Percentiles rank a stretch among this genome's conserved stretches.
Evolutionary conservation across 2,888 invertebrate genomes (phyloP).

Genomic region (Microplitis deprimator): DNA sequence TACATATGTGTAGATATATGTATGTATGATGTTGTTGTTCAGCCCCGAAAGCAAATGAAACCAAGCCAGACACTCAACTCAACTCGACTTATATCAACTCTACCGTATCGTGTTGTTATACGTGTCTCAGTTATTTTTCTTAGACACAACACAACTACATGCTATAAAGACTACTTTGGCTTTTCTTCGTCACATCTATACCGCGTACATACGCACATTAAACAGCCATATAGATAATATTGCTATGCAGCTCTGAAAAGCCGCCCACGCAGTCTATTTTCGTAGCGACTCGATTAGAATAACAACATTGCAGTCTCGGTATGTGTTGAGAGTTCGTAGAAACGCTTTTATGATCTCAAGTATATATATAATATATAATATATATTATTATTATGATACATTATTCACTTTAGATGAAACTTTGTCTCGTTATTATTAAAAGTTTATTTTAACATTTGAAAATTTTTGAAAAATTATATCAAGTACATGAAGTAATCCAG

Average conservation of each 20-base stretch:
- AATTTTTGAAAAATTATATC: background rate
- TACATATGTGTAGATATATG: background rate
- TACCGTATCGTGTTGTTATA: conserved; percentile 1
- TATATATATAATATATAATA: background rate
- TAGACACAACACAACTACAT: background rate
- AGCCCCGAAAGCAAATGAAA: background rate
- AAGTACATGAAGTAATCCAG: background rate
- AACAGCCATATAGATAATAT: background rate
- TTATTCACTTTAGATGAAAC: too few relatives aligned
- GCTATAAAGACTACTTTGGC: background rate
- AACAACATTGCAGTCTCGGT: background rate
- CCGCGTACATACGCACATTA: background rate
- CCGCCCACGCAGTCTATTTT: background rate
- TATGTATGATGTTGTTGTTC: conserved; percentile 1
- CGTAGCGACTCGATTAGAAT: background rate
- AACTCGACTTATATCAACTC: background rate
- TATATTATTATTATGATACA: too few relatives aligned
- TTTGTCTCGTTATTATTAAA: too few relatives aligned
- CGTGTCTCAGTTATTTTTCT: background rate
- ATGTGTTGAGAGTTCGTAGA: conserved; percentile 4
- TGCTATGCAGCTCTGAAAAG: conserved; percentile 1
- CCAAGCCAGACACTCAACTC: background rate
- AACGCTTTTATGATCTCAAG: background rate
- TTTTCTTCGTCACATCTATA: background rate
- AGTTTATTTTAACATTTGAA: too few relatives aligned